These are phyloP conservation scores for Trichogramma dendrolimi DNA, from an alignment of 2,888 invertebrate species.

Conservation along the genomic window DNA sequence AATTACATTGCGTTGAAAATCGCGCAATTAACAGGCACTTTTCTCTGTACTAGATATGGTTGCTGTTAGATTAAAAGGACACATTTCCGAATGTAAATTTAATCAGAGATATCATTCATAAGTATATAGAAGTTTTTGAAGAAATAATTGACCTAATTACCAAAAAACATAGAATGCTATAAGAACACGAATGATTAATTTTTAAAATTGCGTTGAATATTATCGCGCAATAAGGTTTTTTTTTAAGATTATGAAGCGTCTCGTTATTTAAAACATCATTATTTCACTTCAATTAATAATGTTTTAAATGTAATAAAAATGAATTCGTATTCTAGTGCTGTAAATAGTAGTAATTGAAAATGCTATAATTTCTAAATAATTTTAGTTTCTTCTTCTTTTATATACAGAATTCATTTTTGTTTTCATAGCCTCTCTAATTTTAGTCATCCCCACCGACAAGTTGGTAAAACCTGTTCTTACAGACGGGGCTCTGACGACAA, in stretches of 20 bases:
- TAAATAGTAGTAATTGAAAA: too few species aligned
- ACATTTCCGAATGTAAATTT: too few species aligned
- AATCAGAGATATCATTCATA: too few species aligned
- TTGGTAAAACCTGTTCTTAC: slow-evolving; percentile 3
- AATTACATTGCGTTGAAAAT: not conserved
- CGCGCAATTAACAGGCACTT: not conserved
- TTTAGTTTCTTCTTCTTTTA: too few species aligned
- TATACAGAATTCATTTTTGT: not conserved
- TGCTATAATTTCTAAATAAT: too few species aligned
- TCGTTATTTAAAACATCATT: not conserved
- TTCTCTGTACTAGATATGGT: too few species aligned
- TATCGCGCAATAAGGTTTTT: not conserved
- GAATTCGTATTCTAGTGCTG: too few species aligned
- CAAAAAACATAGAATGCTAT: too few species aligned
- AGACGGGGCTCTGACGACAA: slow-evolving; percentile 2
- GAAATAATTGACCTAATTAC: too few species aligned
- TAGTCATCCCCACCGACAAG: not conserved
- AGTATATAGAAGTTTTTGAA: too few species aligned
- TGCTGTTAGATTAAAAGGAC: too few species aligned
- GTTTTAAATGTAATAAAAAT: not conserved
- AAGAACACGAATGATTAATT: too few species aligned
- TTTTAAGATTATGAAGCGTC: not conserved
- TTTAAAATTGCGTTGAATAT: not conserved
- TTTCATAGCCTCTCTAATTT: slow-evolving; percentile 1
- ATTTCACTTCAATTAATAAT: not conserved